Evolutionary conservation across 2,888 invertebrate species (phyloP), one percentile per base, ranked within the genome.

Genomic region (Cephus pulcher): DNA sequence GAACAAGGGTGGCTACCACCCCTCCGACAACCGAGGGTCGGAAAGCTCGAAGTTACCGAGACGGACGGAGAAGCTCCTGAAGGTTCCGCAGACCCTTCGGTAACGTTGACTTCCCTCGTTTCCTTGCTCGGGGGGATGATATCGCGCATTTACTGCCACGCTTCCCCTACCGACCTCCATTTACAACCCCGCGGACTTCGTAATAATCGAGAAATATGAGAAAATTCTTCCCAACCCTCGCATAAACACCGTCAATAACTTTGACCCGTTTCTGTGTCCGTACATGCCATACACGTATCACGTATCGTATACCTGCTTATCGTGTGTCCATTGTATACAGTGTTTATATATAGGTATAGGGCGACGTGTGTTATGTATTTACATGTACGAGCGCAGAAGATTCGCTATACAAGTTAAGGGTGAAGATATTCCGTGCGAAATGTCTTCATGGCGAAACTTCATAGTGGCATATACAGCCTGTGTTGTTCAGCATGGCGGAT

Each of bases 161-260:
- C 40, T 6, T 15, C 40, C 40, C 40, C 15, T 11, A 9, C 32
- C 40, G 75, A 56, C 75, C 40, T 37, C 33, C 74, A n/a, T 34
- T 34, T 75, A 75, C 35, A 80, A 75, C 81, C 81, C 80, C n/a
- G 80, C 81, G 76, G 79, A 76, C 82, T 83, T 81, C 80, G 85
- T 86, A 86, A 87, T 89, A 87, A 88, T 86, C 86, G 85, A 83
- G 84, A 89, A 88, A 88, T 89, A 88, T 86, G 88, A 87, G 88
- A 83, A 86, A 88, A 88, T 87, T 89, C 86, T 85, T 84, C 76
- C 83, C 69, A 40, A 32, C 74, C 77, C 82, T 79, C 79, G 80
- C 84, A 76, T 82, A 81, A 84, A 83, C 80, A 30, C 74, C 74
- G n/a, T 34, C 30, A 34, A n/a, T 12, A 74, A 75, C 37, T 12